phyloP scores from a whole-genome alignment of 2,113 vertebrate genomes.

The Indri indri region DNA sequence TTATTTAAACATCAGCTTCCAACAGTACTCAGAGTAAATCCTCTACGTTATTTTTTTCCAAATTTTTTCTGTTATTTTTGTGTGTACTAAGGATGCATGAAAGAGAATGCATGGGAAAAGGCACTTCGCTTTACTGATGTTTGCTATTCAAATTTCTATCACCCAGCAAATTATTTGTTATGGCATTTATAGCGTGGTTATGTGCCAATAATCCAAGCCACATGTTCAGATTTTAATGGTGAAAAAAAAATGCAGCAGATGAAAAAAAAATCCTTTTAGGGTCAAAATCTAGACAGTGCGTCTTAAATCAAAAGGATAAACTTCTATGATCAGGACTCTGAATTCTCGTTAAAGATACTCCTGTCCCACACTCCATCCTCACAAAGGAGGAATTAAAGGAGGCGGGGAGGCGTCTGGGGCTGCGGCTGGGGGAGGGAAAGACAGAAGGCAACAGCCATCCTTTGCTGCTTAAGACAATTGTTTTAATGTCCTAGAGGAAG shows the following conservation, averaged over 20 bases:
- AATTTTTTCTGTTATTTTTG: background rate
- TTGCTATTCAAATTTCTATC: constrained; percentile 3
- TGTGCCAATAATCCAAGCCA: background rate
- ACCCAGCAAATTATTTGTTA: background rate
- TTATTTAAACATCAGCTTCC: constrained; percentile 7
- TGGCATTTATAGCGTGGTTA: background rate
- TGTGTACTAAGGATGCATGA: background rate
- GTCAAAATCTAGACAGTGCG: background rate
- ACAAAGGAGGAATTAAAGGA: background rate
- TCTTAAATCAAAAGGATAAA: constrained; percentile 2
- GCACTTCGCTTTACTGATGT: background rate
- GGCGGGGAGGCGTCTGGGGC: accelerated
- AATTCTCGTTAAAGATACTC: background rate
- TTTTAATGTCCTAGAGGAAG: constrained; percentile 40
- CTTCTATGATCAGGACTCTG: background rate
- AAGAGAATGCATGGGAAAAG: background rate
- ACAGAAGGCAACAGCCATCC: background rate
- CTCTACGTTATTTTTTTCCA: background rate
- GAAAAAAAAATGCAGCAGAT: background rate
- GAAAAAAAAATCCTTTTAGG: background rate
- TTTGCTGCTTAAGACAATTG: constrained; percentile 29
- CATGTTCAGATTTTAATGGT: background rate
- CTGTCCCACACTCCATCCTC: background rate
- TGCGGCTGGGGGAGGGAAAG: background rate
- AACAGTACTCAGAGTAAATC: background rate